A percentile compares a stretch with the other conserved stretches of the same genome.
Conservation (phyloP, 2,113 vertebrate genomes). For the Syngnathus floridae region DNA sequence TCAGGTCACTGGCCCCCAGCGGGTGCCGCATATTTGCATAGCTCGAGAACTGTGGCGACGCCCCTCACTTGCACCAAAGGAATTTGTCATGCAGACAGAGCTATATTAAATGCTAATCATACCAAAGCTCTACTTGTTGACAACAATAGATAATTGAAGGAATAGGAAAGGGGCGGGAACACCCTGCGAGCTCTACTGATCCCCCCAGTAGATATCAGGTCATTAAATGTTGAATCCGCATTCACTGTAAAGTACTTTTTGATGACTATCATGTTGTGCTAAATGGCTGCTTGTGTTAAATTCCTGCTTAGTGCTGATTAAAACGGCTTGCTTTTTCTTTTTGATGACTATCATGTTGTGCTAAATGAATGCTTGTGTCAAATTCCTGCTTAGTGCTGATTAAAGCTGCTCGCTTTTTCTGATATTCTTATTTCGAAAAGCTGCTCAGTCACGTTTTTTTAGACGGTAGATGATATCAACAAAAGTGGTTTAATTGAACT, state of each 20-base stretch:
- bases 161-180: neutral
- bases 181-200: neutral
- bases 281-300: constrained; percentile 13
- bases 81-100: constrained; percentile 4
- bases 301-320: neutral
- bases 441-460: constrained; percentile 1
- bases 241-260: neutral
- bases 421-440: neutral
- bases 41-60: neutral
- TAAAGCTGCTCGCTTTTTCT: neutral
- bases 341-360: neutral
- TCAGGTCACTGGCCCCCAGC: neutral
- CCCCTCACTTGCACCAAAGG: constrained; percentile 1
- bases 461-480: neutral
- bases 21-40: neutral
- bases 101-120: constrained; percentile 8
- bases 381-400: neutral
- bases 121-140: constrained; percentile 1
- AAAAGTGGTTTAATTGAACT: neutral
- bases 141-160: constrained; percentile 5
- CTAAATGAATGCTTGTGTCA: constrained; percentile 13
- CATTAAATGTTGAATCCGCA: constrained; percentile 5
- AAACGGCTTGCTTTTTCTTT: neutral
- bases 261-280: neutral
- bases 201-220: constrained; percentile 1